These are phyloP conservation scores for Natrix natrix DNA, from an alignment of 2,797 vertebrate genomes.

Conservation along the genomic window DNA sequence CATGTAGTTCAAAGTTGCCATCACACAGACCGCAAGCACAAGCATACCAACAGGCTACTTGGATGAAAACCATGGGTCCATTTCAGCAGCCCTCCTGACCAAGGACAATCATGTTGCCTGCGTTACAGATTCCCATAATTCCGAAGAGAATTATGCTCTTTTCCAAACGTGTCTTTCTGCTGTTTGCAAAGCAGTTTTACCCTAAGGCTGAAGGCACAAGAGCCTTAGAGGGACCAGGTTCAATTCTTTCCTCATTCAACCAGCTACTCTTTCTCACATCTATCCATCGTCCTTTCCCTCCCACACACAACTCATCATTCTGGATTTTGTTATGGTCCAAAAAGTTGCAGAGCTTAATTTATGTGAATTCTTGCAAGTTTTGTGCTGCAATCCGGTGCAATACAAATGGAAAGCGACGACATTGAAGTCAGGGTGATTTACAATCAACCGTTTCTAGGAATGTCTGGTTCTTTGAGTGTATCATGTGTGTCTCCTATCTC, in stretches of 20 bases:
- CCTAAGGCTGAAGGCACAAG: not conserved
- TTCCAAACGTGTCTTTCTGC: not conserved
- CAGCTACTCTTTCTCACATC: not conserved
- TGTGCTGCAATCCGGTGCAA: not conserved
- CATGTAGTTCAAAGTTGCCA: too few species aligned
- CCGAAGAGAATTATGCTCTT: not conserved
- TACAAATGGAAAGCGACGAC: accelerated
- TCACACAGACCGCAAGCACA: too few species aligned
- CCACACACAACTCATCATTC: not conserved
- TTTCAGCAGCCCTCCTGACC: too few species aligned
- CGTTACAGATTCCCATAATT: not conserved
- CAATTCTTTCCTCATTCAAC: not conserved
- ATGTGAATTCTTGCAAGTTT: not conserved
- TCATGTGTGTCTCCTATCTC: not conserved
- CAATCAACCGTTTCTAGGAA: not conserved
- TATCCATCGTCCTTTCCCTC: not conserved
- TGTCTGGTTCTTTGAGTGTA: not conserved
- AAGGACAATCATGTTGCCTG: not conserved
- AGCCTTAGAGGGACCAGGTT: not conserved
- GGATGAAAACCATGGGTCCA: too few species aligned
- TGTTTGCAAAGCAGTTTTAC: not conserved
- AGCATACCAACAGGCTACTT: too few species aligned
- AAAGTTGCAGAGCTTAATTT: not conserved
- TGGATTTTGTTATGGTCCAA: not conserved
- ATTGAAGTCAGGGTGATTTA: not conserved